Evolutionary conservation across 1,140 invertebrate genomes (phyloP), one percentile per base, ranked within the genome.

Genomic region (Sycophila sp.): DNA sequence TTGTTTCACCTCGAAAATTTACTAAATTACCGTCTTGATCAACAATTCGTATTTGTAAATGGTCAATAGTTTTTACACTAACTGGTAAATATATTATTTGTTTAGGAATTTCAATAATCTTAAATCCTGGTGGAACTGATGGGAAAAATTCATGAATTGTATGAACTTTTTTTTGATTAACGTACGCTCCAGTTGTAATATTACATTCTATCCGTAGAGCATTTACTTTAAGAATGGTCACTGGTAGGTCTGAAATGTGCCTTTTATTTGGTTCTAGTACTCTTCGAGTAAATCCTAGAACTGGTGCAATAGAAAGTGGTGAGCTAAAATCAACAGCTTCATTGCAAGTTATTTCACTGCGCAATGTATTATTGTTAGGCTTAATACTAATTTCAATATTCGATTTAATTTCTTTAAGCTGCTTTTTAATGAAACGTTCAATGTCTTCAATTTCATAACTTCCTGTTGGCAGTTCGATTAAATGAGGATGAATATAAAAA

Each of bases 161-260:
- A 77, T 75, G n/a, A 7, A 71, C 66, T 58, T 47, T 42, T 17
- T 68, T 49, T 30, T 69, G 55, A 49, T 77, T 77, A 8, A 72
- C 69, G 40, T 69, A 77, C 10, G 75, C 69, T 36, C 73, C 76
- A 1, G 62, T 30, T 15, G 75, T 77, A 8, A 80, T 76, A 53
- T 76, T 78, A 49, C 75, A 80, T 34, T 76, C 73, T 11, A 81
- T 22, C 19, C 74, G 64, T 26, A 78, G 32, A 19, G 65, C 28
- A 32, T 79, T 77, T 3, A 78, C 60, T 66, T 76, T 75, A 0
- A 76, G 42, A 65, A 80, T 80, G 34, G 42, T 32, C 7, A 77
- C 73, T 4, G 72, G 69, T 26, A 66, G 15, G 55, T 79, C 73
- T 1, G 73, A 78, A 42, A 69, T 30, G 45, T 78, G 69, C 2